Evolutionary conservation across 2,797 vertebrate genomes (phyloP), one percentile per base, ranked within the genome.

Genomic region (Cyclopterus lumpus): DNA sequence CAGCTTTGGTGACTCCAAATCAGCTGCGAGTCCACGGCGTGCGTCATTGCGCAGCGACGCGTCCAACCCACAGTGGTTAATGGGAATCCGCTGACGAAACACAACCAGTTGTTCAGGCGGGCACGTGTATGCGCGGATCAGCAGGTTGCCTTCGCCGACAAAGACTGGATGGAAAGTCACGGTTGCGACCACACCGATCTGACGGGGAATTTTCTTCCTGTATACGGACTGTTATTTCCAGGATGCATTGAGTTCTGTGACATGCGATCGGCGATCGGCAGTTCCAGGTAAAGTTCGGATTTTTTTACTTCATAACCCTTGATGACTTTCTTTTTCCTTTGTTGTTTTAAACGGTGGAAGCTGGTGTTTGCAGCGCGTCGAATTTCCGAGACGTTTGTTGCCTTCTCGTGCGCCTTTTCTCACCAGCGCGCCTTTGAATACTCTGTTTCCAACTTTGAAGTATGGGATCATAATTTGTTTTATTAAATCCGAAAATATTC

Each of bases 41-140:
- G 92, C 91, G 93, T 94, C 91, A 94, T 91, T 92, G 91, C 89
- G 92, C 90, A 89, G 80, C 70, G 18, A 83, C 81, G 80, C 71
- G 80, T 86, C 83, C 79, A 83, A 61, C 82, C 63, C 82, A 57
- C 40, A 60, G 84, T 48, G 73, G 71, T 82, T 84, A 70, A 69
- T 62, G 82, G 70, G 51, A 92, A 88, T 87, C 76, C 85, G 89
- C 89, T 92, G 91, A 93, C 87, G n/a, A 90, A 90, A 85, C 91
- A 87, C 77, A 82, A 83, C 69, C 90, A 85, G 88, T 81, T 85
- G 80, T 92, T 81, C 74, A 85, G 55, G 80, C 77, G 58, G 77
- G 59, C 86, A 60, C 69, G 77, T 86, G 88, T 72, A 22, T 38
- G 80, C 76, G 74, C 80, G 42, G 68, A 86, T 69, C 83, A 77